Base-by-base conservation (phyloP, 2,888 invertebrate species). In the Lasioglossum lativentre region DNA sequence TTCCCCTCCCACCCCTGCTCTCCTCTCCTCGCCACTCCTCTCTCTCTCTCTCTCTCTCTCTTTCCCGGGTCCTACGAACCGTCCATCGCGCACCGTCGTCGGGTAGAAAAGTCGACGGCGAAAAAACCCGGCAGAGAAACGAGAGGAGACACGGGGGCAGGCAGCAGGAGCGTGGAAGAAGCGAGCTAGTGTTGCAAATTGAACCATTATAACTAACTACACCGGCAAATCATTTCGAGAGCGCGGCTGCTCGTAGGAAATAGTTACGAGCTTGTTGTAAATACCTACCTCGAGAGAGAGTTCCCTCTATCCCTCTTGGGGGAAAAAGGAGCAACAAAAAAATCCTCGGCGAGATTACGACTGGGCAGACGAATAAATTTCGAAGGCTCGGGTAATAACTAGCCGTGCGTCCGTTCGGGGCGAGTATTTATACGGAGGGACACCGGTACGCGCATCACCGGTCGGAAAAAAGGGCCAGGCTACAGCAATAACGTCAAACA, bases 151-250 rank as follows among this genome's bases (percentile, higher is more conserved):
- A n/a, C 27, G 42, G 40, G 34, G 66, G 34, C 34, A n/a, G n/a
- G n/a, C n/a, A n/a, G 16, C 2, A 16, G 34, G n/a, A 70, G 45
- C 59, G 52, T 14, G 23, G 40, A 12, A n/a, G 68, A 38, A 23
- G 68, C 34, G 23, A 38, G 38, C 56, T 76, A 72, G 72, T 75
- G 84, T 77, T 87, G 83, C 83, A 83, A 87, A 88, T 89, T 82
- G 88, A 86, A 88, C 83, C 85, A 86, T 88, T 86, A 80, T 42
- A 27, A 56, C 45, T 66, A 80, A 80, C 81, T 81, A 27, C 76
- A 12, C 75, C 30, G 38, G 75, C 86, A 42, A 80, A 80, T 80
- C 74, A 59, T 68, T 47, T 42, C 52, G 78, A 56, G 34, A 45
- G 59, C n/a, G 45, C 23, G 8, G 23, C 52, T n/a, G 16, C 2